Conservation (phyloP, 1,140 invertebrate species). For the Drosophila littoralis region DNA sequence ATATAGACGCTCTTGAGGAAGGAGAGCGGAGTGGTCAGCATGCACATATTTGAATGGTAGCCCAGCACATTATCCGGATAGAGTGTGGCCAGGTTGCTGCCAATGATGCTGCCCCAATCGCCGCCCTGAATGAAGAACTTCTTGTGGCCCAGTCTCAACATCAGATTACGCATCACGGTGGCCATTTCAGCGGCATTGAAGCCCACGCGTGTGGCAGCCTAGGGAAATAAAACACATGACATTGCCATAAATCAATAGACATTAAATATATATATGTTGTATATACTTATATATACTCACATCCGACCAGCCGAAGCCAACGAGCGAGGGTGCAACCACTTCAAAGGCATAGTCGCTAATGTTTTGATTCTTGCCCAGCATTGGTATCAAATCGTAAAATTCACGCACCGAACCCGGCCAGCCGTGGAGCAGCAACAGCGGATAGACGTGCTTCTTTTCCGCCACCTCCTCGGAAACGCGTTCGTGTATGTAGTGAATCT, state of each 20-base stretch:
- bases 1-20: constrained; percentile 69
- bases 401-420: constrained; percentile 97
- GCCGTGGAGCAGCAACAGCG: constrained; percentile 92
- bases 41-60: constrained; percentile 87
- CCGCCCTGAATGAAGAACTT: constrained; percentile 93
- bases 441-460: constrained; percentile 86
- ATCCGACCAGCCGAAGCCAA: constrained; percentile 94
- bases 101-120: constrained; percentile 91
- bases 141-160: constrained; percentile 90
- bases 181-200: constrained; percentile 88
- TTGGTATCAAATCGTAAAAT: constrained; percentile 92
- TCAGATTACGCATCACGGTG: constrained; percentile 92
- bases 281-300: constrained; percentile 79
- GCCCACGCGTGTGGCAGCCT: constrained; percentile 87
- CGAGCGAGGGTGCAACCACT: constrained; percentile 91
- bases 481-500: constrained; percentile 90
- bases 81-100: constrained; percentile 87
- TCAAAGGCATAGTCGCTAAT: constrained; percentile 90
- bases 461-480: constrained; percentile 85
- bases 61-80: constrained; percentile 89
- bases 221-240: not conserved
- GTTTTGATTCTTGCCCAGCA: constrained; percentile 87
- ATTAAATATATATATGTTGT: not conserved
- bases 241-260: constrained; percentile 8
- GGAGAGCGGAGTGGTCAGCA: constrained; percentile 52